Base-by-base conservation (phyloP, 1,140 invertebrate genomes). In the Gryllus bimaculatus region DNA sequence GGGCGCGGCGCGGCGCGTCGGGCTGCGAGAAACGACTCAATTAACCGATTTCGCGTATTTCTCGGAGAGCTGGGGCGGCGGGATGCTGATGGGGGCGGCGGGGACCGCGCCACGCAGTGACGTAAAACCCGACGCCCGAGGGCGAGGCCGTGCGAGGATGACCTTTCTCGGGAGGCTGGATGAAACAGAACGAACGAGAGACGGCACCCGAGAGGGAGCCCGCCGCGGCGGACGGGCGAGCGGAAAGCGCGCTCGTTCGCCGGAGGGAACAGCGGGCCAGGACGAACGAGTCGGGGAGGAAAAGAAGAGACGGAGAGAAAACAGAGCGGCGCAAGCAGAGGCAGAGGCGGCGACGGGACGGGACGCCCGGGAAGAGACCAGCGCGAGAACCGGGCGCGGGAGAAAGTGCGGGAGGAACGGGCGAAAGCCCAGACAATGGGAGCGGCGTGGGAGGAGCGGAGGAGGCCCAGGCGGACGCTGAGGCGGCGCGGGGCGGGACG, bases 51-150 rank as follows among this genome's bases (percentile, higher is more conserved):
- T 39, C 26, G 26, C 26, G 26, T 39, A 39, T 39, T 39, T 39
- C 26, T 18, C 54, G 83, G 83, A 84, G 84, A 83, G 84, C 82
- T n/a, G n/a, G n/a, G 82, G 78, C 82, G 81, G 82, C 82, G 82
- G 82, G 81, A 79, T 81, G 79, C 80, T 81, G 81, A 82, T 83
- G 82, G 82, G 83, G 84, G 26, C 5, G 26, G 26, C 26, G 26
- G 26, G 26, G 26, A 39, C 26, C 26, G 26, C 26, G 26, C 26
- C 26, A 39, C 26, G 26, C 26, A 39, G 5, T 39, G 26, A 39
- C 26, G 26, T 39, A 39, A 39, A 39, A 39, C 26, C 26, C 26
- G 26, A 39, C 26, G 26, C 26, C 26, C 26, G 26, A 39, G 26
- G 26, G 26, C 26, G 26, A 39, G 26, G 26, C 26, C 84, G 84